Evolutionary conservation across 2,888 invertebrate genomes (phyloP).

Genomic region (Eupelmus urozonus): DNA sequence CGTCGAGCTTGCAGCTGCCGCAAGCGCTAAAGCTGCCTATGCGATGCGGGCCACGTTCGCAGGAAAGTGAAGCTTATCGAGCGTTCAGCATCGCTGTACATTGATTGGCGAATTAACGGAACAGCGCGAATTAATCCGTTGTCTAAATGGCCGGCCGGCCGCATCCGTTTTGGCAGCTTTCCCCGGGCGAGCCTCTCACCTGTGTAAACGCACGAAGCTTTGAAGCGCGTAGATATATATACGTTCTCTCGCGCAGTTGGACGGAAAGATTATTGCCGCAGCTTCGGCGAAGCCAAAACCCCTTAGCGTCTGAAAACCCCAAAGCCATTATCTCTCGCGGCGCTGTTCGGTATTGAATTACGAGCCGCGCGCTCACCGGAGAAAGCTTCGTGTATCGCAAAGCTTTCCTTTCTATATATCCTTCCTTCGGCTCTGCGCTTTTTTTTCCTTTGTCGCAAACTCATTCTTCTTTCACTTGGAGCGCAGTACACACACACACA

Average conservation of each 20-base stretch:
- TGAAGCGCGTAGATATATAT: background rate
- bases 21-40: too few species aligned
- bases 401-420: too few species aligned
- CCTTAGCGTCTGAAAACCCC: conserved; percentile 52
- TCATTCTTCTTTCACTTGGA: conserved; percentile 13
- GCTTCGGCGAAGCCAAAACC: too few species aligned
- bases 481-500: background rate
- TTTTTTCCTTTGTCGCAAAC: background rate
- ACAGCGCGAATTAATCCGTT: too few species aligned
- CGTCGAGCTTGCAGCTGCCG: background rate
- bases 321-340: conserved; percentile 61
- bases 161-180: conserved; percentile 29
- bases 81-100: too few species aligned
- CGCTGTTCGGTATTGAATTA: conserved; percentile 64
- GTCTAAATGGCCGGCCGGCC: too few species aligned
- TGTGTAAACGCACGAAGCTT: too few species aligned
- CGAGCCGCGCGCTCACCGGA: conserved; percentile 17
- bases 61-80: too few species aligned
- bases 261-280: too few species aligned
- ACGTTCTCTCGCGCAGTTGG: too few species aligned
- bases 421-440: background rate
- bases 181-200: background rate
- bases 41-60: too few species aligned
- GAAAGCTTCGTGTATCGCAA: conserved; percentile 28
- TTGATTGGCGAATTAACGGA: too few species aligned